A percentile compares a stretch with the other conserved stretches of the same genome.
Evolutionary conservation across 2,797 vertebrate genomes (phyloP).

Genomic region (Atherinosoma microstoma): DNA sequence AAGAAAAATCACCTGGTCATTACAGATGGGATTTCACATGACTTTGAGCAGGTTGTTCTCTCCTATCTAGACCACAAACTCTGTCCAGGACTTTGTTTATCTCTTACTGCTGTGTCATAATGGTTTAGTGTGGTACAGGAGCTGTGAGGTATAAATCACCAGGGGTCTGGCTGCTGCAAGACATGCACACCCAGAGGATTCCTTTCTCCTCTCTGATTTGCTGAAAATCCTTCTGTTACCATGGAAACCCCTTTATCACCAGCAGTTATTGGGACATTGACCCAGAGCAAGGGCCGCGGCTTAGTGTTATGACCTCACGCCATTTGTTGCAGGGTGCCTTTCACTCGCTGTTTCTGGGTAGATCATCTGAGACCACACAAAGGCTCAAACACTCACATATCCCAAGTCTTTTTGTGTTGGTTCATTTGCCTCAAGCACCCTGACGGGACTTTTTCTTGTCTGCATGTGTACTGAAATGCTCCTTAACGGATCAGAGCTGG

Average conservation of each 20-base stretch:
- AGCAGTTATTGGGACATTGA: slow-evolving; percentile 74
- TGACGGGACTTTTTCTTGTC: slow-evolving; percentile 4
- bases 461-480: slow-evolving; percentile 5
- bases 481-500: slow-evolving; percentile 27
- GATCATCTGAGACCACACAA: slow-evolving; percentile 18
- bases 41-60: slow-evolving; percentile 29
- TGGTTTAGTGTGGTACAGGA: slow-evolving; percentile 52
- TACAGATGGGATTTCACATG: slow-evolving; percentile 27
- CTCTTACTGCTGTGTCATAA: slow-evolving; percentile 60
- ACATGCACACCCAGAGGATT: slow-evolving; percentile 54
- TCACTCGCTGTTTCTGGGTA: slow-evolving; percentile 48
- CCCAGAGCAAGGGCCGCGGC: slow-evolving; percentile 57
- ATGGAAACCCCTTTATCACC: slow-evolving; percentile 71
- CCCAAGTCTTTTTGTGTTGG: slow-evolving; percentile 4
- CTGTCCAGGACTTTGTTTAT: slow-evolving; percentile 49
- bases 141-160: slow-evolving; percentile 65
- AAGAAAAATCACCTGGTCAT: slow-evolving; percentile 29
- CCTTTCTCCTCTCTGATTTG: slow-evolving; percentile 51
- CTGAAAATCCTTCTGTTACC: slow-evolving; percentile 53
- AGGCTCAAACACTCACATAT: not conserved
- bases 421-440: slow-evolving; percentile 18
- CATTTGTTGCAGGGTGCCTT: slow-evolving; percentile 55
- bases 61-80: slow-evolving; percentile 26
- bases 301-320: slow-evolving; percentile 67
- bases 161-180: slow-evolving; percentile 49